phyloP scores from a whole-genome alignment of 2,113 vertebrate genomes.

The Tenebrosternarchus preto region DNA sequence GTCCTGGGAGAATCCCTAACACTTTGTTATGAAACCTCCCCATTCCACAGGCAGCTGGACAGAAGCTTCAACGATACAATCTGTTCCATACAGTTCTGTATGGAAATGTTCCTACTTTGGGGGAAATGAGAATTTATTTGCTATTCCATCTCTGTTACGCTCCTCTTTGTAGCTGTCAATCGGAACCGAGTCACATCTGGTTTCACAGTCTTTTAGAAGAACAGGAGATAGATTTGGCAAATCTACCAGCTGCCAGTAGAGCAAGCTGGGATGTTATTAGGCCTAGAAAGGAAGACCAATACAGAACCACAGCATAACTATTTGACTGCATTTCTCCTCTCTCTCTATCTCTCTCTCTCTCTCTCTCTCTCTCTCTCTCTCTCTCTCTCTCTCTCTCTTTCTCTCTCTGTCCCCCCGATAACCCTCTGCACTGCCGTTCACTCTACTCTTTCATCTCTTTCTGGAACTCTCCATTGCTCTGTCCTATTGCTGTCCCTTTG shows the following conservation, averaged over 20 bases:
- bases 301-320: constrained; percentile 27
- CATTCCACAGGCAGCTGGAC: not conserved
- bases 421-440: no score
- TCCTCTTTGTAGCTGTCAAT: constrained; percentile 62
- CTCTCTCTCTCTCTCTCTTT: constrained; percentile 8
- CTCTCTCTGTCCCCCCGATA: not conserved
- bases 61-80: constrained; percentile 34
- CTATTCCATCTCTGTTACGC: constrained; percentile 21
- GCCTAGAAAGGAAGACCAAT: constrained; percentile 57
- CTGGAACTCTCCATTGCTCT: constrained; percentile 18
- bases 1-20: constrained; percentile 17
- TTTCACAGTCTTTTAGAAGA: constrained; percentile 68
- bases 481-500: constrained; percentile 15
- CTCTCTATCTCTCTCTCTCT: constrained; percentile 8
- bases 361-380: constrained; percentile 18
- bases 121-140: constrained; percentile 37
- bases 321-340: not conserved
- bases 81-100: constrained; percentile 18
- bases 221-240: constrained; percentile 66
- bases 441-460: constrained; percentile 23
- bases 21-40: constrained; percentile 33
- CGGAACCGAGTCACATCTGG: constrained; percentile 73
- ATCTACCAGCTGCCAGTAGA: constrained; percentile 67
- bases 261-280: constrained; percentile 76
- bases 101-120: constrained; percentile 39